Evolutionary conservation across 2,113 vertebrate genomes (phyloP).

Genomic region (Cynopterus brachyotis): DNA sequence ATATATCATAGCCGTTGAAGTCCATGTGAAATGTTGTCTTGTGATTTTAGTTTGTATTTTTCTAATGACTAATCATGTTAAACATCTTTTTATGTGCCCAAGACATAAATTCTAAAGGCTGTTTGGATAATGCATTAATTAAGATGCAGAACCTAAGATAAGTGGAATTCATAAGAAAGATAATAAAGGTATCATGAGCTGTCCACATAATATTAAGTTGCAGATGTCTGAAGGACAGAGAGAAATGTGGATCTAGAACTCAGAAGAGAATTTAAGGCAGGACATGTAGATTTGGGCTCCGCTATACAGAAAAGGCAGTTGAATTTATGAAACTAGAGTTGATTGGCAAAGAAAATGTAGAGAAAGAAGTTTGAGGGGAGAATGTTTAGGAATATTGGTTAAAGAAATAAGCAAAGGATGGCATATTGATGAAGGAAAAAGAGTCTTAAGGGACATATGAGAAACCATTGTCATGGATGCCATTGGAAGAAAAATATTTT

Average conservation of each 20-base stretch:
- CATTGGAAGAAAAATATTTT: not conserved
- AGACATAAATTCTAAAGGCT: conserved; percentile 20
- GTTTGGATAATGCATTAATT: not conserved
- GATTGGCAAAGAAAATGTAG: not conserved
- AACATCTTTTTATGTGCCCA: not conserved
- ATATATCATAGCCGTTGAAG: not conserved
- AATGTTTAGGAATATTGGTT: not conserved
- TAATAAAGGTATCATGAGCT: not conserved
- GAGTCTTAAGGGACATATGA: not conserved
- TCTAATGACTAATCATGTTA: not conserved
- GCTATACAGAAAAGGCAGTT: not conserved
- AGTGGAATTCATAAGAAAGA: not conserved
- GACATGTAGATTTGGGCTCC: not conserved
- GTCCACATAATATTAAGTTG: not conserved
- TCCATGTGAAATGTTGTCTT: not conserved
- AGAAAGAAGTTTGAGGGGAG: not conserved
- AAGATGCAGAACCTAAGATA: not conserved
- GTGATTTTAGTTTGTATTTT: conserved; percentile 24
- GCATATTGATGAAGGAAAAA: not conserved
- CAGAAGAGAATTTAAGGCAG: not conserved
- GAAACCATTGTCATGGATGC: not conserved
- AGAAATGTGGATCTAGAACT: not conserved
- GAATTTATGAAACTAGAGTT: not conserved
- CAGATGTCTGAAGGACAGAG: not conserved
- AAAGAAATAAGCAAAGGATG: not conserved